Evolutionary conservation across 37 sponge, comb jelly and placozoan species (phyloP).

Genomic region (Spongilla lacustris): DNA sequence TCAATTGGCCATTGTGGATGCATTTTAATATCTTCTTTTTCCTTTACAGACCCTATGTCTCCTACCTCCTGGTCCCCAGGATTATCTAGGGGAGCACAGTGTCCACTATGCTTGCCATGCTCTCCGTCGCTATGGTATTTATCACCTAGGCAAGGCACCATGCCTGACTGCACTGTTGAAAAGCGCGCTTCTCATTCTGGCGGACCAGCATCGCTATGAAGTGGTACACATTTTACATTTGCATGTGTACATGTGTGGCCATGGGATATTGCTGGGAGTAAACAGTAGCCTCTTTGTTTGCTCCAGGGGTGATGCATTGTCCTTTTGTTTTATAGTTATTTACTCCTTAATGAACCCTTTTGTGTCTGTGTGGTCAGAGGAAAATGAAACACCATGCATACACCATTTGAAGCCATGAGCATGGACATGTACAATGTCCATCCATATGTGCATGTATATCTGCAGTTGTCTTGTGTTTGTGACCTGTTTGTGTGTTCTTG

Average conservation of each 20-base stretch:
- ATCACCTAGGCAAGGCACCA: constrained; percentile 39
- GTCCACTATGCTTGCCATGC: constrained; percentile 17
- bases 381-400: no score
- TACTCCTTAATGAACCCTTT: no score
- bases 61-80: constrained; percentile 42
- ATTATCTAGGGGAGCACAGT: constrained; percentile 45
- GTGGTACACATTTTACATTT: constrained; percentile 23
- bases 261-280: no score
- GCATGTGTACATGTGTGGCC: not conserved
- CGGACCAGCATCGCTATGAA: constrained; percentile 75
- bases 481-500: not conserved
- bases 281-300: no score
- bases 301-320: no score
- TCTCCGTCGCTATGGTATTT: constrained; percentile 16
- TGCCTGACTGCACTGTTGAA: constrained; percentile 69
- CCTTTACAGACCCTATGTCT: constrained; percentile 37
- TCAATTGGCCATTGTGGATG: no score
- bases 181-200: constrained; percentile 60
- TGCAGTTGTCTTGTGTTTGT: not conserved
- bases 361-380: no score
- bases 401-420: no score
- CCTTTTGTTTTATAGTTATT: no score
- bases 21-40: not conserved
- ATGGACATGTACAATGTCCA: not conserved
- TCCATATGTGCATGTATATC: not conserved